A percentile compares a stretch with the other conserved stretches of the same genome.
Evolutionary conservation across 2,113 vertebrate species (phyloP).

Genomic region (Gorilla gorilla): DNA sequence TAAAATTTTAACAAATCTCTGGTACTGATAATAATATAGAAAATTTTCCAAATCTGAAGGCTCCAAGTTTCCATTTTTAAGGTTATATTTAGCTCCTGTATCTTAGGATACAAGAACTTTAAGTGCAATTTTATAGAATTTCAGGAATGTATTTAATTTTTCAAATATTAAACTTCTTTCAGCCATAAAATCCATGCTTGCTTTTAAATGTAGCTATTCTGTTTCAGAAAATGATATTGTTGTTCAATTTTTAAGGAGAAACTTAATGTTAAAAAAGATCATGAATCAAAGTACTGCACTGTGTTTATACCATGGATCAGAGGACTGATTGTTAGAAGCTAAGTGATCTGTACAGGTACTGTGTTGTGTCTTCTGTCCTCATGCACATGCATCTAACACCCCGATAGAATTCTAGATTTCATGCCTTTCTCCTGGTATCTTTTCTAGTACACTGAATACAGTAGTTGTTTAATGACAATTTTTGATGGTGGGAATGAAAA

Average conservation of each 20-base stretch:
- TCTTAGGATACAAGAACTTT: neutral
- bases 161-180: neutral
- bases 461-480: neutral
- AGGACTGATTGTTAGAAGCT: neutral
- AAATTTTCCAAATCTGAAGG: neutral
- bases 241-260: neutral
- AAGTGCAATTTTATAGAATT: neutral
- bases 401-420: neutral
- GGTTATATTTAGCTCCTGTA: neutral
- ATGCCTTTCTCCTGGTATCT: neutral
- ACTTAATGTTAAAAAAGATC: neutral
- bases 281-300: neutral
- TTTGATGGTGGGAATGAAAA: neutral
- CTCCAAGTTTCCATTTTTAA: conserved; percentile 9
- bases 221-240: neutral
- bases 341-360: neutral
- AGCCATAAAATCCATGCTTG: neutral
- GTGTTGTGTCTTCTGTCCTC: neutral
- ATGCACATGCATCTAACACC: neutral
- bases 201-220: neutral
- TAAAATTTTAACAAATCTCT: neutral
- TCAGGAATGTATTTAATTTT: neutral
- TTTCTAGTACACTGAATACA: neutral
- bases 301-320: neutral
- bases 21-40: neutral